Conservation (phyloP, 2,888 invertebrate genomes). For the Cryptocephalus primarius region DNA sequence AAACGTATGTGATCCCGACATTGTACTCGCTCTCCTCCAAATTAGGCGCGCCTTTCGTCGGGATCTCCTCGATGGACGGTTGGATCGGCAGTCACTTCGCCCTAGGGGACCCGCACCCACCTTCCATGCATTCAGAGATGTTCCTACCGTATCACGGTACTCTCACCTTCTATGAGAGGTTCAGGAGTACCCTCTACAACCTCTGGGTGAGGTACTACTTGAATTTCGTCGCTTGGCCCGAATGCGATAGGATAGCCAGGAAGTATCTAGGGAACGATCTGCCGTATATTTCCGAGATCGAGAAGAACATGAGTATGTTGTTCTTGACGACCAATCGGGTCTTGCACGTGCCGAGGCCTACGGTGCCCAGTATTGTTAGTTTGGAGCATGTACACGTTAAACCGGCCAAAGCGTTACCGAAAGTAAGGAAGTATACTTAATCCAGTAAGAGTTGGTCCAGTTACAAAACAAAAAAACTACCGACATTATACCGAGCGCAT, state of each 20-base stretch:
- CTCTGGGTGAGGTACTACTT: constrained; percentile 20
- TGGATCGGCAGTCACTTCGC: constrained; percentile 20
- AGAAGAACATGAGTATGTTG: constrained; percentile 26
- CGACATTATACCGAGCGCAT: too few relatives aligned
- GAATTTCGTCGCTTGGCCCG: constrained; percentile 18
- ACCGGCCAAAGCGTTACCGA: constrained; percentile 21
- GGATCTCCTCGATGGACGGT: constrained; percentile 23
- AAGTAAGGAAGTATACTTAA: constrained; percentile 21
- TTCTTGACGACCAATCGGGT: constrained; percentile 28
- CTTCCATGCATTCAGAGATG: constrained; percentile 24
- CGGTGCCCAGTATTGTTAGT: constrained; percentile 26
- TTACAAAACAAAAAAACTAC: too few relatives aligned
- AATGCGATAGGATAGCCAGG: constrained; percentile 21
- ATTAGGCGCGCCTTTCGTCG: constrained; percentile 18
- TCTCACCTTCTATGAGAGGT: constrained; percentile 34
- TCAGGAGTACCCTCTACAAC: constrained; percentile 21
- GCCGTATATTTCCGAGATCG: constrained; percentile 27
- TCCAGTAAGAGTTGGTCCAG: too few relatives aligned
- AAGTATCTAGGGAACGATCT: constrained; percentile 29
- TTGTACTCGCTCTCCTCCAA: constrained; percentile 19
- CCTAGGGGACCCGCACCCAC: constrained; percentile 21
- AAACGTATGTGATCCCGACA: constrained; percentile 21
- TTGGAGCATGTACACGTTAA: constrained; percentile 25
- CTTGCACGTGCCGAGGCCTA: constrained; percentile 25
- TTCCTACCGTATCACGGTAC: constrained; percentile 20